phyloP scores from a whole-genome alignment of 2,113 vertebrate species.

The Daboia siamensis region DNA sequence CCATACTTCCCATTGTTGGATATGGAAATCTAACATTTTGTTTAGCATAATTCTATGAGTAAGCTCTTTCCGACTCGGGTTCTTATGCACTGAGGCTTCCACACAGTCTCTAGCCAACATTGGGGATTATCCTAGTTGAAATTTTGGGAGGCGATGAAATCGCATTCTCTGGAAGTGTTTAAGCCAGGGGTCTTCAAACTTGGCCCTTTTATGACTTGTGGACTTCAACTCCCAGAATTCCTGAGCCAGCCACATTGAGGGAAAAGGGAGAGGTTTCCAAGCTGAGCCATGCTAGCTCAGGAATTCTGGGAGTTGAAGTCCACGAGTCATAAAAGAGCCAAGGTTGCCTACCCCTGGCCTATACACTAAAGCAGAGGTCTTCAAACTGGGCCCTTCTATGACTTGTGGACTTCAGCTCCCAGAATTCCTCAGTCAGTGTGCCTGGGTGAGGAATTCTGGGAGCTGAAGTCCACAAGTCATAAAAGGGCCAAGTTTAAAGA shows the following conservation, averaged over 20 bases:
- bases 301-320: too few species aligned
- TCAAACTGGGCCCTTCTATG: too few species aligned
- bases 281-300: too few species aligned
- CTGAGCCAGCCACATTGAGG: too few species aligned
- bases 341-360: too few species aligned
- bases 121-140: background rate
- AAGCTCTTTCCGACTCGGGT: background rate
- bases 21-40: background rate
- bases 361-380: too few species aligned
- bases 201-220: too few species aligned
- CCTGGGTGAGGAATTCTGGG: too few species aligned
- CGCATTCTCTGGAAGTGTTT: background rate
- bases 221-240: background rate
- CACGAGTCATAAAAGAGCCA: too few species aligned
- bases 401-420: background rate
- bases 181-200: background rate
- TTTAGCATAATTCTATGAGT: background rate
- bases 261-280: too few species aligned
- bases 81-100: background rate
- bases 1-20: background rate
- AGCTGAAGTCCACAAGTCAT: background rate
- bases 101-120: background rate
- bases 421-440: background rate
- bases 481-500: too few species aligned
- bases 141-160: background rate